Base-by-base conservation (phyloP, 1,140 invertebrate genomes). In the Elysia chlorotica region DNA sequence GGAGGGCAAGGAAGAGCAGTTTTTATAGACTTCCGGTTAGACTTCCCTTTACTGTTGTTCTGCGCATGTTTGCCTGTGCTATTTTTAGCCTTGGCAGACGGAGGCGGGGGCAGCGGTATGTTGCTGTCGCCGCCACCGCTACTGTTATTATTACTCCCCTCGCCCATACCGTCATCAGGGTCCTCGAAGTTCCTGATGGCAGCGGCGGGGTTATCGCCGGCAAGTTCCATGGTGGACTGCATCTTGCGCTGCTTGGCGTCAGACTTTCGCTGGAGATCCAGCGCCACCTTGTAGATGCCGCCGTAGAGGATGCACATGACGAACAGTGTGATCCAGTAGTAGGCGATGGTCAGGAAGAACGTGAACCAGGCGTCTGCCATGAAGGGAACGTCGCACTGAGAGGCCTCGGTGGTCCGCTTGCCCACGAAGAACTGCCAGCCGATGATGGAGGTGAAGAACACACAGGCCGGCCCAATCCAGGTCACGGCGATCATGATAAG, bases 381-480 rank as follows among this genome's bases (percentile, higher is more conserved):
- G 87, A 99, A 99, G 88, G 99, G 97, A 1, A 99, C 98, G 48
- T 96, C 94, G 85, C 98, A 99, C 84, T 97, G 92, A 6, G 94
- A 93, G 0, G 94, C 93, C 73, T 91, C 88, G 25, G 84, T 80
- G 0, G 82, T 85, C 30, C 82, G 89, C 81, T 93, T 94, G 1
- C 97, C 97, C 37, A 96, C 93, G 82, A 99, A 99, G 85, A 97
- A 95, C 85, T 99, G 97, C 97, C 98, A 99, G 35, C 97, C 98
- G 83, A 99, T 98, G 76, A 99, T 99, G 68, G 95, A 96, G 67
- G 96, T 96, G 86, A 99, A 99, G 87, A 99, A 99, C 2, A 99
- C 89, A 21, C 98, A 87, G 0, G 95, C 94, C 3, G 98, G 98
- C 71, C 99, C 94, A 37, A 99, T 95, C 98, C 98, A 99, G 0